Evolutionary conservation across 2,888 invertebrate species (phyloP), one percentile per base, ranked within the genome.

Genomic region (Hecatera dysodea): DNA sequence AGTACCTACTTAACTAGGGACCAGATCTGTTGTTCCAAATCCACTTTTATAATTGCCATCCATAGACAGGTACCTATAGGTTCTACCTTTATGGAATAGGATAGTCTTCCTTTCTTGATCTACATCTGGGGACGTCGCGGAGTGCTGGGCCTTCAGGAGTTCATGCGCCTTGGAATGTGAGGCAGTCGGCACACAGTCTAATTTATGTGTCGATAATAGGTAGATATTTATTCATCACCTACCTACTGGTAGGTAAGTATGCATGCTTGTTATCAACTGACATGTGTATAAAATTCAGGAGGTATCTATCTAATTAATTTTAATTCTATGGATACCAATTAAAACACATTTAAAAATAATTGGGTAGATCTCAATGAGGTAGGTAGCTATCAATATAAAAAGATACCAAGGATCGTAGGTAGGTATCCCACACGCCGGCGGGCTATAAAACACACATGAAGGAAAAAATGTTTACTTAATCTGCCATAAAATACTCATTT

Each of bases 401-500:
- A 61, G 11, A 50, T 33, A 17, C 36, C 48, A 64, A 70, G 63
- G 61, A 53, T 57, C 50, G 33, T 24, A 53, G 62, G 80, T n/a
- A n/a, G n/a, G n/a, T n/a, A n/a, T n/a, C 68, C 83, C 83, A 80
- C 81, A 83, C 80, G 66, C 62, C 75, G 68, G 27, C 57, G 64
- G 52, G 67, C 63, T 78, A 83, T 88, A 84, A 88, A 89, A 86
- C 84, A 84, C 75, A 76, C 83, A 84, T 88, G 84, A 68, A 75
- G 65, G 67, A 71, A 75, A 80, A 75, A 82, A 82, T 76, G 78
- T 90, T 85, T 81, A 87, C 84, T 85, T 87, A 87, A 90, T 87
- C 86, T 75, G 84, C 91, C 90, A 91, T 93, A 90, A 93, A 93
- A 88, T 86, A 86, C 83, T 79, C 87, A 87, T 89, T 88, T 90